phyloP scores from a whole-genome alignment of 2,888 invertebrate species.

The Stratiomys singularior region DNA sequence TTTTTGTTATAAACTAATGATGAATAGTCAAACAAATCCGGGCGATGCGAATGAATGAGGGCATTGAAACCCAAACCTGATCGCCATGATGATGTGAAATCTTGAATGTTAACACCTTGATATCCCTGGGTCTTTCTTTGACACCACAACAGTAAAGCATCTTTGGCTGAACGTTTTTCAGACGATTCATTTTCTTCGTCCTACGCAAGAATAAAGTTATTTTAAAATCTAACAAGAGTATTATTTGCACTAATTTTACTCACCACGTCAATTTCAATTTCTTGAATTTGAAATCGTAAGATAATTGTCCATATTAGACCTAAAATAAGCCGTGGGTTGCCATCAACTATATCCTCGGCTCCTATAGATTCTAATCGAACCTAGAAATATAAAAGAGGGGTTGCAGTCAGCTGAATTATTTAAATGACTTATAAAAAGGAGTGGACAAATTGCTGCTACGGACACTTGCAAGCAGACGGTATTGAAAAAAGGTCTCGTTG shows the following conservation, averaged over 20 bases:
- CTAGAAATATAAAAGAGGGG: slow-evolving; percentile 68
- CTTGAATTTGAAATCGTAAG: slow-evolving; percentile 98
- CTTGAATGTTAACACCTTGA: slow-evolving; percentile 86
- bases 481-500: too few species aligned
- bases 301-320: slow-evolving; percentile 99
- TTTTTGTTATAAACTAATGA: slow-evolving; percentile 82
- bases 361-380: slow-evolving; percentile 98
- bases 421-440: too few species aligned
- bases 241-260: slow-evolving; percentile 61
- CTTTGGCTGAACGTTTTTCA: slow-evolving; percentile 98
- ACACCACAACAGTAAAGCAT: slow-evolving; percentile 97
- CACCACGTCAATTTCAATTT: slow-evolving; percentile 96
- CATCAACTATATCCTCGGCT: slow-evolving; percentile 98
- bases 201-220: slow-evolving; percentile 64
- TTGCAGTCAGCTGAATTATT: too few species aligned
- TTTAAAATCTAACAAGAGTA: neutral
- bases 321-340: slow-evolving; percentile 95
- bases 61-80: slow-evolving; percentile 98
- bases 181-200: slow-evolving; percentile 96
- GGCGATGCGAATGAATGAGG: slow-evolving; percentile 96
- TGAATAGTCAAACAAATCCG: slow-evolving; percentile 92
- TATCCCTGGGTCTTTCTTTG: slow-evolving; percentile 98
- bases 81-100: slow-evolving; percentile 94
- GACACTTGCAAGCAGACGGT: too few species aligned
- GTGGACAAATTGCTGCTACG: too few species aligned